Percentiles rank a stretch among this genome's conserved stretches.
These are phyloP conservation scores for Delichon dasypus DNA, from an alignment of 2,797 vertebrate genomes.

Conservation along the genomic window DNA sequence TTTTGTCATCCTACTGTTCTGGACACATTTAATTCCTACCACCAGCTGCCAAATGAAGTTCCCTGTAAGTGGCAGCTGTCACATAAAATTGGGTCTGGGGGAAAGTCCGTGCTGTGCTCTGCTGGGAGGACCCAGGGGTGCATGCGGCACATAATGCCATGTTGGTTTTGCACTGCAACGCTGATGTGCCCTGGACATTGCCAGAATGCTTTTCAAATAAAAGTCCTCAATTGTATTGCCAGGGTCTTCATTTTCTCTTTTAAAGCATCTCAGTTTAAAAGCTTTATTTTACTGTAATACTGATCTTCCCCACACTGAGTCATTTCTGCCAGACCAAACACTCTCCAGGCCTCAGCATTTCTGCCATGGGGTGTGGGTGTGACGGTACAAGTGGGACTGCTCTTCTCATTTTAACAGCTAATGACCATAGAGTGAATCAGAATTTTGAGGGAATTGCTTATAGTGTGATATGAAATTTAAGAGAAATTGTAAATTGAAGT, in stretches of 20 bases:
- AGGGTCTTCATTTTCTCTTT: neutral
- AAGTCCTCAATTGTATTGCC: neutral
- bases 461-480: neutral
- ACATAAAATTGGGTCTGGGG: neutral
- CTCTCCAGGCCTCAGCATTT: neutral
- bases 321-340: neutral
- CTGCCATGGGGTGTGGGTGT: neutral
- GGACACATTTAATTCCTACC: neutral
- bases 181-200: neutral
- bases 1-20: slow-evolving; percentile 36
- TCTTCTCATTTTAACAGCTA: neutral
- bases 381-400: neutral
- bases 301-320: neutral
- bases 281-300: neutral
- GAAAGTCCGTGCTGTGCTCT: neutral
- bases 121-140: neutral
- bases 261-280: neutral
- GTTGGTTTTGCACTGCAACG: neutral
- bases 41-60: neutral
- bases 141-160: neutral
- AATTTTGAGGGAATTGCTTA: neutral
- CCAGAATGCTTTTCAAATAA: neutral
- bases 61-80: slow-evolving; percentile 12
- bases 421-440: neutral
- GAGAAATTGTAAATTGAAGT: neutral